Evolutionary conservation across 2,888 invertebrate genomes (phyloP).

Genomic region (Habroteleia sp.): DNA sequence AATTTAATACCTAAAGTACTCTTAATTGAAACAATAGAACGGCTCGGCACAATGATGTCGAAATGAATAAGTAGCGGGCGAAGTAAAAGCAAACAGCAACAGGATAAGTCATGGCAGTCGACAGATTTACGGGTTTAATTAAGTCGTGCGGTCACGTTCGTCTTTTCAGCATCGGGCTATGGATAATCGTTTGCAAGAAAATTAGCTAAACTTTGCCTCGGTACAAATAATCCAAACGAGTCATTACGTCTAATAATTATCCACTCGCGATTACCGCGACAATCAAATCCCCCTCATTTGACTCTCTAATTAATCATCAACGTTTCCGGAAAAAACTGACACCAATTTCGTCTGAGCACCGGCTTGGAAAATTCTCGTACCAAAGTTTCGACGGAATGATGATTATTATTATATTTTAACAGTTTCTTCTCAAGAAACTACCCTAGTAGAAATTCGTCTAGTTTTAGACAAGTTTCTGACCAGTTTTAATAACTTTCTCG

Average conservation of each 20-base stretch:
- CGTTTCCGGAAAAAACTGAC: conserved; percentile 6
- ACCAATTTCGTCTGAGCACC: too few species aligned
- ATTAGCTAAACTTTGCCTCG: conserved; percentile 48
- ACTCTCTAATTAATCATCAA: conserved; percentile 35
- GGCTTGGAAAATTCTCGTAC: too few species aligned
- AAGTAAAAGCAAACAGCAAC: conserved; percentile 59
- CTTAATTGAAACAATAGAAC: conserved; percentile 50
- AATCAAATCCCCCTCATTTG: conserved; percentile 13
- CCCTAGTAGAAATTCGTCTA: too few species aligned
- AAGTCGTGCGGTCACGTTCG: conserved; percentile 79
- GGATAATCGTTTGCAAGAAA: conserved; percentile 73
- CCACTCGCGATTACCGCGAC: conserved; percentile 11
- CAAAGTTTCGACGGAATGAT: too few species aligned
- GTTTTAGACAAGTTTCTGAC: too few species aligned
- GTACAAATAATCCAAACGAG: conserved; percentile 29
- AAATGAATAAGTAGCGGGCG: conserved; percentile 55
- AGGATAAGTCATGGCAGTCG: conserved; percentile 68
- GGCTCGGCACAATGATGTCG: conserved; percentile 32
- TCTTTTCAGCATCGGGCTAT: conserved; percentile 74
- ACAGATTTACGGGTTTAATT: conserved; percentile 80
- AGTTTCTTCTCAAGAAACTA: too few species aligned
- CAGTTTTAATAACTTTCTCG: too few species aligned
- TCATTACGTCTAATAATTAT: conserved; percentile 38
- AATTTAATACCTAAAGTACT: conserved; percentile 25
- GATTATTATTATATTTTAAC: too few species aligned